Evolutionary conservation across 2,888 invertebrate genomes (phyloP).

Genomic region (Notodonta dromedarius): DNA sequence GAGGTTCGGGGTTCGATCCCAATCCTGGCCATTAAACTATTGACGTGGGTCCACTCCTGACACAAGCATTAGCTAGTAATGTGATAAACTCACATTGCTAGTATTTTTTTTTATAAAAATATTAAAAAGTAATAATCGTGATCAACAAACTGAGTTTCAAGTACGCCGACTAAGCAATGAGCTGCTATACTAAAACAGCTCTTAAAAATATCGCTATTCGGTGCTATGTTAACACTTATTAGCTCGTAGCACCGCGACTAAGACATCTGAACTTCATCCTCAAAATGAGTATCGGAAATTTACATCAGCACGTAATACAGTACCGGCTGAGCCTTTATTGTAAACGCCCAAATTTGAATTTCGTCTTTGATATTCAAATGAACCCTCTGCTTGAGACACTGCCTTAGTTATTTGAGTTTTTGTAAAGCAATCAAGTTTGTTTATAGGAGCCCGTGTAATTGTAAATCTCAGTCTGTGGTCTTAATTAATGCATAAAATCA

Average conservation of each 20-base stretch:
- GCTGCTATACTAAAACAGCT: too few species aligned
- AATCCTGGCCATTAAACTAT: too few species aligned
- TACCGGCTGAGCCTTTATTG: conserved; percentile 81
- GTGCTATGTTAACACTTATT: conserved; percentile 38
- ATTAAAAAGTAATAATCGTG: too few species aligned
- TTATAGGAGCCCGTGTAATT: conserved; percentile 80
- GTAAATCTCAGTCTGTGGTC: conserved; percentile 81
- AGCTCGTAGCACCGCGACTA: conserved; percentile 64
- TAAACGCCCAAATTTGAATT: conserved; percentile 84
- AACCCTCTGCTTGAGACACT: conserved; percentile 82
- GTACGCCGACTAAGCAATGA: too few species aligned
- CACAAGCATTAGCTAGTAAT: too few species aligned
- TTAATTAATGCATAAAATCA: conserved; percentile 81
- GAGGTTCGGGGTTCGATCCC: too few species aligned
- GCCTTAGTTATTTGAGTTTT: conserved; percentile 84
- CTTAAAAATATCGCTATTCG: conserved; percentile 31
- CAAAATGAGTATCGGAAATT: conserved; percentile 84
- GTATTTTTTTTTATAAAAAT: too few species aligned
- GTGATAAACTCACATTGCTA: too few species aligned
- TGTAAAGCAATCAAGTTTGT: conserved; percentile 85
- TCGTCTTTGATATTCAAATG: conserved; percentile 84
- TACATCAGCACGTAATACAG: conserved; percentile 82
- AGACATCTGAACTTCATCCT: conserved; percentile 78
- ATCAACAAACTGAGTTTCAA: too few species aligned
- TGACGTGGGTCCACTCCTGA: too few species aligned